phyloP scores from a whole-genome alignment of 37 sponge, comb jelly and placozoan genomes.

The Lycopodina hypogea region DNA sequence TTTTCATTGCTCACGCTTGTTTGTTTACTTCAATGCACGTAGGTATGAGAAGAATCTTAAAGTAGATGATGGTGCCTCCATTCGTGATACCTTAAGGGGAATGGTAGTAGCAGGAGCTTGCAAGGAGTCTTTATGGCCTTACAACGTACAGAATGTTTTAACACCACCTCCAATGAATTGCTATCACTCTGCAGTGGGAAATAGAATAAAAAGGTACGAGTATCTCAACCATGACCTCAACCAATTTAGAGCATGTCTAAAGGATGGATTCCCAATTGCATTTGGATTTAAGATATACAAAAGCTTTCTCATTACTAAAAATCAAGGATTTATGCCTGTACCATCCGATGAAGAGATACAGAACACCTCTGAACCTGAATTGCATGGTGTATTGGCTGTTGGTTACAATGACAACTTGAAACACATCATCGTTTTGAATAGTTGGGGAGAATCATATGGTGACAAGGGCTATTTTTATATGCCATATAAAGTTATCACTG shows the following conservation, averaged over 20 bases:
- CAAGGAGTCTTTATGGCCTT: conserved; percentile 21
- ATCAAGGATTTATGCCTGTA: background rate
- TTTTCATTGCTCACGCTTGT: conserved; percentile 16
- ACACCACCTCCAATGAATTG: background rate
- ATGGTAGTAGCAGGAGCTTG: conserved; percentile 2
- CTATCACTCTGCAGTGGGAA: conserved; percentile 11
- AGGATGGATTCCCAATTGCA: conserved; percentile 1
- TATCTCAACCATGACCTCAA: background rate
- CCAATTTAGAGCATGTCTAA: conserved; percentile 12
- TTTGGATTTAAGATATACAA: conserved; percentile 4
- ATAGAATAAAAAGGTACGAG: conserved; percentile 4
- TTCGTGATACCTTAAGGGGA: conserved; percentile 16
- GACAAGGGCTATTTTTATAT: conserved; percentile 12
- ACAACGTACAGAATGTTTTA: background rate
- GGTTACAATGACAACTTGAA: background rate
- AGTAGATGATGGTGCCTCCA: conserved; percentile 11
- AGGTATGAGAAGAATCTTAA: background rate
- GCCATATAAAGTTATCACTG: background rate
- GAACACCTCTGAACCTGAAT: background rate
- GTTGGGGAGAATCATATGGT: background rate
- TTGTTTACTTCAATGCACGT: conserved; percentile 19
- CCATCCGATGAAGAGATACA: background rate
- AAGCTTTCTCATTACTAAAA: background rate
- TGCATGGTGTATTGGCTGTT: background rate
- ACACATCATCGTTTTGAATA: background rate